Base-by-base conservation (phyloP, 2,888 invertebrate genomes). In the Adelognathus sp. region DNA sequence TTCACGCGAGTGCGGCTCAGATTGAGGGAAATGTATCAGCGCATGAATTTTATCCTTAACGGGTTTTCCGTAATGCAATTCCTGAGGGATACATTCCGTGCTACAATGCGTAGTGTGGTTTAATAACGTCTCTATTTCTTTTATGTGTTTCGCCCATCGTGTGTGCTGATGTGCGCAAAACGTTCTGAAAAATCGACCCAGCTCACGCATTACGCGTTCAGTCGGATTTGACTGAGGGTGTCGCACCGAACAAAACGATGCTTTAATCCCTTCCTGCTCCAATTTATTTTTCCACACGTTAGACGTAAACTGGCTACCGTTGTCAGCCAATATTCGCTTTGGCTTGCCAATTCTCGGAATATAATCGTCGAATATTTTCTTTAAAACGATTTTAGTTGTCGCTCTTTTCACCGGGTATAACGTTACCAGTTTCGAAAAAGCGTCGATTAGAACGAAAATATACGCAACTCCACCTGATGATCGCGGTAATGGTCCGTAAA, bases 31-130 rank as follows among this genome's bases (percentile, higher is more conserved):
- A 16, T 52, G 9, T 3, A 77, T 44, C 2, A 77, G 1, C 7
- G 67, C 52, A 0, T 14, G n/a, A 9, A 73, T 50, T 52, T 72
- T 14, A 11, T 73, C 67, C 9, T n/a, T 52, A 1, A 54, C 36
- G 9, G 24, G 24, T 36, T 69, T 54, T 1, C 67, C 24, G 33
- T 18, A 52, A 64, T 78, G 77, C 0, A 80, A 39, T 24, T 80
- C 76, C 1, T 27, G 29, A 1, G 63, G 63, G 4, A 9, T 16
- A 14, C 29, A 63, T 11, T 44, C 63, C 1, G 63, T 67, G 31
- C 27, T 56, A 4, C 41, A 6, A 29, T 54, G 67, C 1, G 54
- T 67, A 0, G 67, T 56, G 3, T 18, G 7, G 21, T 67, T 67
- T 1, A 67, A 29, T 0, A 67, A 5, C 0, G 27, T n/a, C n/a